phyloP scores from a whole-genome alignment of 2,888 invertebrate genomes.

The Poecilus cupreus region DNA sequence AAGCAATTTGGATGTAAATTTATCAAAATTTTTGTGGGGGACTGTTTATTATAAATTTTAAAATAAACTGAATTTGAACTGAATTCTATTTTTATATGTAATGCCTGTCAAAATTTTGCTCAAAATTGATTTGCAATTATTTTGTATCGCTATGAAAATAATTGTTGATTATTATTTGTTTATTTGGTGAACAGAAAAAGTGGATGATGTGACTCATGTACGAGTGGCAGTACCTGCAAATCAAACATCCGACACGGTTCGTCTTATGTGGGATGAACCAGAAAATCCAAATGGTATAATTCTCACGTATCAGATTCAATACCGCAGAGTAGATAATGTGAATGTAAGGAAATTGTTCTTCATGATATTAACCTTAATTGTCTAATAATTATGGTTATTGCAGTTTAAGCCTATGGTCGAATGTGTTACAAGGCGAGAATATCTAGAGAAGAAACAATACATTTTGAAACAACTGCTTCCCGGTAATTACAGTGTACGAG shows the following conservation, averaged over 20 bases:
- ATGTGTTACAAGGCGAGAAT: constrained; percentile 83
- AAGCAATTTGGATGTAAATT: not conserved
- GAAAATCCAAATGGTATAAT: constrained; percentile 90
- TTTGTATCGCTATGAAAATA: not conserved
- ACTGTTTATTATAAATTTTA: constrained; percentile 6
- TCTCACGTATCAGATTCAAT: constrained; percentile 88
- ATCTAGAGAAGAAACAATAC: constrained; percentile 74
- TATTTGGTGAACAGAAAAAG: constrained; percentile 75
- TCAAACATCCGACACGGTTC: constrained; percentile 76
- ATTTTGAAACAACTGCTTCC: constrained; percentile 78
- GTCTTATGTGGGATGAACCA: constrained; percentile 88
- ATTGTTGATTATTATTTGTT: not conserved
- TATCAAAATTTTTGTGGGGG: not conserved
- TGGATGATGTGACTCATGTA: constrained; percentile 79
- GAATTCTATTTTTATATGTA: constrained; percentile 9
- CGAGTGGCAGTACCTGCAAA: constrained; percentile 72
- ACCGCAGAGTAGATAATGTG: constrained; percentile 80
- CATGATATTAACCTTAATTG: not conserved
- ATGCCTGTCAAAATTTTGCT: not conserved
- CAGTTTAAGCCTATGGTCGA: constrained; percentile 75
- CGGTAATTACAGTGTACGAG: constrained; percentile 88
- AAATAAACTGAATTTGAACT: constrained; percentile 16
- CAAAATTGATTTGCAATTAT: not conserved
- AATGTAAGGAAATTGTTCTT: constrained; percentile 73
- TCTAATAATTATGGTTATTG: constrained; percentile 62